A percentile compares a stretch with the other conserved stretches of the same genome.
Evolutionary conservation across 2,113 vertebrate genomes (phyloP).

Genomic region (Procapra przewalskii): DNA sequence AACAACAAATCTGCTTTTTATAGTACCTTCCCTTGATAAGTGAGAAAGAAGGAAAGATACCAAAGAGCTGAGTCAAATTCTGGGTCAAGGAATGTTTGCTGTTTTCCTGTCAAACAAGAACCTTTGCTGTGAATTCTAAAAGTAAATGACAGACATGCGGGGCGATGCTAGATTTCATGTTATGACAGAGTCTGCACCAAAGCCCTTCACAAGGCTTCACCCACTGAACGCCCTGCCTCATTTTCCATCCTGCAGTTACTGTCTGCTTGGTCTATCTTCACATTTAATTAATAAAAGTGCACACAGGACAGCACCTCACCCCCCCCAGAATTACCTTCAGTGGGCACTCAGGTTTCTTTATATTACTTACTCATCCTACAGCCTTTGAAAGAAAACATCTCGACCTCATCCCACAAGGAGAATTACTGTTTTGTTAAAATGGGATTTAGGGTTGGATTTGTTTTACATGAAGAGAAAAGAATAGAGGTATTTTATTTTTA

Average conservation of each 20-base stretch:
- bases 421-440: background rate
- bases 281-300: background rate
- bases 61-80: background rate
- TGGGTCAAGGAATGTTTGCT: background rate
- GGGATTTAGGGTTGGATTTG: background rate
- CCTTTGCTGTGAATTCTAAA: background rate
- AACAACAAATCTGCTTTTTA: background rate
- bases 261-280: background rate
- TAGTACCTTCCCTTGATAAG: background rate
- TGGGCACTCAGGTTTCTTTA: background rate
- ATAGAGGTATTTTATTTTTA: background rate
- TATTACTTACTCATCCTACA: background rate
- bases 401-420: background rate
- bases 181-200: background rate
- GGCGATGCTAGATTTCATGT: background rate
- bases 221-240: background rate
- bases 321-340: background rate
- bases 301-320: background rate
- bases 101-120: conserved; percentile 13
- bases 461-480: background rate
- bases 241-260: background rate
- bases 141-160: background rate
- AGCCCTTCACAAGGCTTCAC: background rate
- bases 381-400: background rate
- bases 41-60: background rate